Base-by-base conservation (phyloP, 2,888 invertebrate genomes). In the Parasteatoda lunata region DNA sequence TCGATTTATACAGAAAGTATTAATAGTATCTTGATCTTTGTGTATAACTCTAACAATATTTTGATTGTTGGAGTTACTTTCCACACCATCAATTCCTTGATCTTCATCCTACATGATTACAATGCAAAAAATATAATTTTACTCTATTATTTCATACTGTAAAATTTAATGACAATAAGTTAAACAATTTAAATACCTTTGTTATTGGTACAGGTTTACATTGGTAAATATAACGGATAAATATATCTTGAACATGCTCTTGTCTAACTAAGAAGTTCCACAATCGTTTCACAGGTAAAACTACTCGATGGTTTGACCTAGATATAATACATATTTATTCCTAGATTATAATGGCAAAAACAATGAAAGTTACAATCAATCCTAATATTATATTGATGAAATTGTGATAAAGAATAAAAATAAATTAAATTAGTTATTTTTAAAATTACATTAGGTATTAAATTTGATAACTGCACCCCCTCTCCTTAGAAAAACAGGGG, bases 1-100 rank as follows among this genome's bases (percentile, higher is more conserved):
- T 94, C 96, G 96, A 92, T 98, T 98, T 86, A 98, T 94, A 91
- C 98, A 98, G 93, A 99, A 99, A 54, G 99, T 97, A 79, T 97
- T 95, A 90, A 99, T 98, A 83, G 98, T 97, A 92, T 99, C 99
- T 93, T 98, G 98, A 91, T 99, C 99, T 93, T 99, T 98, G 92
- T 99, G 99, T 90, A 99, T 97, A 90, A 99, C 97, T 90, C 98
- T 94, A 87, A 98, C 97, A 9, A 97, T 97, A 91, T 97, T 97
- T 85, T 94, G 94, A 85, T 81, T 89, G 15, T 71, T 54, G 15
- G 75, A 49, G 30, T 49, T 77, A 49, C 30, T 66, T 59, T 86
- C 85, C 51, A 47, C 48, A 65, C 45, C 52, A n/a, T 86, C 85
- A 65, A 15, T 11, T n/a, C 52, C 72, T 13, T 45, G 47, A 77